Conservation (phyloP, 2,888 invertebrate genomes). For the Tetragnatha montana region DNA sequence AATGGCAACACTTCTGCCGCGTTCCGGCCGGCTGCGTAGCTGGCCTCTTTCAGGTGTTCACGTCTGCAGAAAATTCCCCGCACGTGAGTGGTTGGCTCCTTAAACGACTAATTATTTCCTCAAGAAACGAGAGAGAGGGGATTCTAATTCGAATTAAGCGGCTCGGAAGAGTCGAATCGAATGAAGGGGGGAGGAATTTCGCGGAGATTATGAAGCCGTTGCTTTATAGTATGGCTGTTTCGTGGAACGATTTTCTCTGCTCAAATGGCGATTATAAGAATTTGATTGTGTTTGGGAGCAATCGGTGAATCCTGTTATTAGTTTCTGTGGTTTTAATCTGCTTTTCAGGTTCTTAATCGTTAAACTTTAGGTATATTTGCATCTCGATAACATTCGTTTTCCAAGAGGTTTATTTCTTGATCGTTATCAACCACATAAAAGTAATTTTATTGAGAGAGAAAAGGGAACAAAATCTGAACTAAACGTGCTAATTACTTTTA, state of each 20-base stretch:
- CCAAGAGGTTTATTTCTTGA: no score
- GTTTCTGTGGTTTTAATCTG: no score
- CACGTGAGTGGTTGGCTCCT: not conserved
- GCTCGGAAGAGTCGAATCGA: slow-evolving; percentile 19
- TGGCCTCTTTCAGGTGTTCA: not conserved
- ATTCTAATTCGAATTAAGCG: slow-evolving; percentile 26
- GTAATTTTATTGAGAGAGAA: no score
- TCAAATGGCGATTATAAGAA: not conserved
- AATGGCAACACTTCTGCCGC: slow-evolving; percentile 25
- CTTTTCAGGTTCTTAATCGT: no score
- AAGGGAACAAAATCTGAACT: no score
- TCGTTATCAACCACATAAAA: no score
- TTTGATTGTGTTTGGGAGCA: not conserved
- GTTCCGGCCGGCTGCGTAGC: not conserved
- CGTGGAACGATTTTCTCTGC: slow-evolving; percentile 3
- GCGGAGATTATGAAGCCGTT: not conserved
- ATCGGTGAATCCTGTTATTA: no score
- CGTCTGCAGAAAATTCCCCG: slow-evolving; percentile 7
- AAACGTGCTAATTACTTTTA: no score
- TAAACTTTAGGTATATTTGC: no score
- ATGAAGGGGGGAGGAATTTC: slow-evolving; percentile 9
- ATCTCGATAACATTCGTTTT: no score
- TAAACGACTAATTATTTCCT: slow-evolving; percentile 29
- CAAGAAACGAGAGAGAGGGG: not conserved
- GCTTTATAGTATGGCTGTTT: not conserved